These are phyloP conservation scores for Steatocranus sp. DNA, from an alignment of 2,797 vertebrate genomes.

Conservation along the genomic window DNA sequence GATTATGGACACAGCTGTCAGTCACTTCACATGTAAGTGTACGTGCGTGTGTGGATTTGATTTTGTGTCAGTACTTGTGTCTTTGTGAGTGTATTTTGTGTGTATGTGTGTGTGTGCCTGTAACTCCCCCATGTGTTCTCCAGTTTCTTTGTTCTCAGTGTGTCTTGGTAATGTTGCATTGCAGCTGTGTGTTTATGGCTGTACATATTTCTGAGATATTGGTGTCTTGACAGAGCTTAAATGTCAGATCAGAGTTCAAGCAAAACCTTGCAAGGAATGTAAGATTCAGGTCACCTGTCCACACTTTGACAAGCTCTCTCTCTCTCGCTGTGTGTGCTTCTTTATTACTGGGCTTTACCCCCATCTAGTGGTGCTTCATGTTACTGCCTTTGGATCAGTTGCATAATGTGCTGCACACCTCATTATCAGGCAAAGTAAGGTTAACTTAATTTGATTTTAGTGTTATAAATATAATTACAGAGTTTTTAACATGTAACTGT, in stretches of 20 bases:
- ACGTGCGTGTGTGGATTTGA: slow-evolving; percentile 3
- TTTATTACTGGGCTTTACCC: slow-evolving; percentile 14
- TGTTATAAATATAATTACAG: neutral
- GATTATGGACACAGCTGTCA: slow-evolving; percentile 77
- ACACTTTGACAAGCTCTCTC: neutral
- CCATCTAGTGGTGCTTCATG: slow-evolving; percentile 51
- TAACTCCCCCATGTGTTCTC: neutral
- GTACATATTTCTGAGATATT: neutral
- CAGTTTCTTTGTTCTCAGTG: slow-evolving; percentile 10
- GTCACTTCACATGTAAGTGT: slow-evolving; percentile 46
- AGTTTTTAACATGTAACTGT: neutral
- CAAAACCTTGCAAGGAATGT: slow-evolving; percentile 11
- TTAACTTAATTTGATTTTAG: neutral
- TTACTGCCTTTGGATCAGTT: neutral
- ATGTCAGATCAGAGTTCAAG: slow-evolving; percentile 11
- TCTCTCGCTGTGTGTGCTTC: neutral
- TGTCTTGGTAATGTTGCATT: neutral
- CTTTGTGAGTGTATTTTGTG: neutral
- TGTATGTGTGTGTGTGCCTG: neutral
- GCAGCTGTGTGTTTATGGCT: slow-evolving; percentile 26
- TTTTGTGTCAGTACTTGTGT: slow-evolving; percentile 5
- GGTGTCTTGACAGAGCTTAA: neutral
- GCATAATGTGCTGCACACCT: neutral
- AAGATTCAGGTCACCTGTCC: slow-evolving; percentile 25
- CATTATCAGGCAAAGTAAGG: neutral